Evolutionary conservation across 2,113 vertebrate species (phyloP).

Genomic region (Rana temporaria): DNA sequence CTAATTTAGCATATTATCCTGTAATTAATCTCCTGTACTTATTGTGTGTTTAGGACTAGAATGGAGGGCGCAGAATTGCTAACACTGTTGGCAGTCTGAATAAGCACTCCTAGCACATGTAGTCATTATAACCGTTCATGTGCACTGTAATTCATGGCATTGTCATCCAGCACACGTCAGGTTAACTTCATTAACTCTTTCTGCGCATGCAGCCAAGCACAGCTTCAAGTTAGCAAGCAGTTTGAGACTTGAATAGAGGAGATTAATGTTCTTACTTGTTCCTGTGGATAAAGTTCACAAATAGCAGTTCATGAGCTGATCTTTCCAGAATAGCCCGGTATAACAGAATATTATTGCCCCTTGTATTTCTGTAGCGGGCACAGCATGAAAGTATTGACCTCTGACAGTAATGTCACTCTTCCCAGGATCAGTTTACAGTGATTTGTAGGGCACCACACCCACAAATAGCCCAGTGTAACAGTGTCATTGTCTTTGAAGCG

Average conservation of each 20-base stretch:
- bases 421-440: not conserved
- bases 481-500: slow-evolving; percentile 7
- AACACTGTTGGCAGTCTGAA: not conserved
- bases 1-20: slow-evolving; percentile 39
- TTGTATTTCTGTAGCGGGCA: too few relatives aligned
- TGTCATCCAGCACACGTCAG: too few relatives aligned
- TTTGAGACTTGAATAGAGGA: too few relatives aligned
- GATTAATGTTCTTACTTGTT: too few relatives aligned
- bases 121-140: not conserved
- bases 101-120: not conserved
- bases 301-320: too few relatives aligned
- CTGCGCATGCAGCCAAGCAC: too few relatives aligned
- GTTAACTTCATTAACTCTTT: too few relatives aligned
- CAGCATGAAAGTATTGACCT: not conserved
- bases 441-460: not conserved
- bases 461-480: not conserved
- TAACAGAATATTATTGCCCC: too few relatives aligned
- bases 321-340: too few relatives aligned
- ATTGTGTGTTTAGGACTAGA: slow-evolving; percentile 21
- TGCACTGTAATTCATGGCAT: not conserved
- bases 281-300: too few relatives aligned
- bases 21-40: slow-evolving; percentile 36
- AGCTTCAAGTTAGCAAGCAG: too few relatives aligned
- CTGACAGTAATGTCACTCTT: not conserved
- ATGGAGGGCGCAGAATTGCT: not conserved